Evolutionary conservation across 2,797 vertebrate genomes (phyloP), one percentile per base, ranked within the genome.

Genomic region (Scleropages formosus): DNA sequence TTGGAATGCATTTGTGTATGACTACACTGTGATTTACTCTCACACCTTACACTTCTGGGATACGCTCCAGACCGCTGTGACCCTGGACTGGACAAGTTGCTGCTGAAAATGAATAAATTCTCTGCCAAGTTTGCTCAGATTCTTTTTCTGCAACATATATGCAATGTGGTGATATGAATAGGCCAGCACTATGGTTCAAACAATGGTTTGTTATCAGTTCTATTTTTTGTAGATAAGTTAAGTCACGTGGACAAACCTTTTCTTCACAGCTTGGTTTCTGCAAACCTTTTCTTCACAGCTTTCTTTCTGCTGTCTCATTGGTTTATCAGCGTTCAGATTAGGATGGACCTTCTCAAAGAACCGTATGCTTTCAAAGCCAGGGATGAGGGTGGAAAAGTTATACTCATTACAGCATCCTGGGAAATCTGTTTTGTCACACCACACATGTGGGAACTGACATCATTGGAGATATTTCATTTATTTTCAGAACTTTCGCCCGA

Each of bases 401-500:
- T 51, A n/a, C 44, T 39, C 22, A 64, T 49, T 62, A 63, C 44
- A 10, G 78, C 81, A 66, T 73, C 79, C 77, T 82, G 81, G 16
- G 24, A 53, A 47, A 49, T 18, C 20, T 81, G 56, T 46, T 47
- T 46, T n/a, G 12, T 72, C 26, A 75, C 84, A 77, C 79, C 84
- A 87, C 86, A 85, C 87, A 85, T 78, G 87, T 83, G 81, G 82
- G 77, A 75, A 70, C 79, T 86, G 84, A 91, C 86, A 89, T 90
- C 87, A 90, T 85, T 85, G 62, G 39, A 81, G 49, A 86, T 82
- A 86, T 87, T 44, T 78, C 76, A 39, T 80, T 81, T 82, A 89
- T 92, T 91, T 92, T 91, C 90, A 91, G 89, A 87, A 80, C 79
- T 80, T 89, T 91, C 88, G 80, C 89, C 91, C 88, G 87, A 88